Percentiles rank a stretch among this genome's conserved stretches.
These are phyloP conservation scores for Callopanchax toddi DNA, from an alignment of 2,113 vertebrate genomes.

Conservation along the genomic window DNA sequence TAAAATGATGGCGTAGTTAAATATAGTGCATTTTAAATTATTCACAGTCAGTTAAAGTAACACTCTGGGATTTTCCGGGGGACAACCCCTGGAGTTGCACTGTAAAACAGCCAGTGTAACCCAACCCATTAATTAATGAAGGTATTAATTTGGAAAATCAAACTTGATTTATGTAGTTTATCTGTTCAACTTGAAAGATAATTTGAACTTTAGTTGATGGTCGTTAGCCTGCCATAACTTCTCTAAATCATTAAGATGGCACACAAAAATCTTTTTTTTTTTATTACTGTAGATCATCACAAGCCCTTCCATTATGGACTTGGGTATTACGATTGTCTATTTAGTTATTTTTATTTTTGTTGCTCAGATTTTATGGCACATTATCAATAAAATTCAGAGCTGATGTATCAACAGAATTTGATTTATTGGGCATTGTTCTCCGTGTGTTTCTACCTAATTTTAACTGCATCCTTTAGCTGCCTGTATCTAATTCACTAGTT, in stretches of 20 bases:
- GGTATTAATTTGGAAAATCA: constrained; percentile 39
- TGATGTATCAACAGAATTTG: no score
- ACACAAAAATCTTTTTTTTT: background rate
- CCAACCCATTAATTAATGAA: constrained; percentile 40
- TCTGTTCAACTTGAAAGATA: constrained; percentile 17
- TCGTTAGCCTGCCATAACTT: background rate
- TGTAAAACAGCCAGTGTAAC: constrained; percentile 35
- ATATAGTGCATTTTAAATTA: constrained; percentile 68
- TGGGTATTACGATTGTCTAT: background rate
- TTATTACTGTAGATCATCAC: background rate
- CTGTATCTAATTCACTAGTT: no score
- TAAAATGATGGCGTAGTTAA: constrained; percentile 63
- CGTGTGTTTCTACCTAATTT: no score
- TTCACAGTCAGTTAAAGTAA: constrained; percentile 57
- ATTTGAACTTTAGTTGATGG: constrained; percentile 15
- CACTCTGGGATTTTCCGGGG: constrained; percentile 47
- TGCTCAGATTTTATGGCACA: background rate
- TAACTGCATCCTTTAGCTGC: no score
- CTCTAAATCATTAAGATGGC: background rate
- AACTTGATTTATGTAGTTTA: constrained; percentile 38
- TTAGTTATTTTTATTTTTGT: background rate
- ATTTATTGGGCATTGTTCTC: no score
- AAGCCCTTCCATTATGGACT: background rate
- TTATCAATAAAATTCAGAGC: background rate
- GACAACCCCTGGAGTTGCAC: constrained; percentile 39